Percentiles rank a stretch among this genome's conserved stretches.
Evolutionary conservation across 2,888 invertebrate genomes (phyloP).

Genomic region (Hypercompe scribonia): DNA sequence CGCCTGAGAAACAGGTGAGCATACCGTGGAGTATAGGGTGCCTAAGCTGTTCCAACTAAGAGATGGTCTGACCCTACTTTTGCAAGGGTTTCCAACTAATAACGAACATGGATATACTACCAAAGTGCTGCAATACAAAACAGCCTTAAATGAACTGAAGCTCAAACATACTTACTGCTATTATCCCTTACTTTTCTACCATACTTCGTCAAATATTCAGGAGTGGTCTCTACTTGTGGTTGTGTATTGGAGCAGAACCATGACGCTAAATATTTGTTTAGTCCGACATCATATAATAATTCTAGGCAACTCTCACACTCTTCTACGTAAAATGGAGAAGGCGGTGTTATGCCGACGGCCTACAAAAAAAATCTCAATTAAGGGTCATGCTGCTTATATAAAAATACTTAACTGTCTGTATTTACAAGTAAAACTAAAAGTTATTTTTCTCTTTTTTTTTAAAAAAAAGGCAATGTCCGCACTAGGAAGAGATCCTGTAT

Average conservation of each 20-base stretch:
- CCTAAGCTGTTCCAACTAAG: too few relatives aligned
- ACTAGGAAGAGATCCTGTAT: too few relatives aligned
- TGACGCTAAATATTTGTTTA: constrained; percentile 89
- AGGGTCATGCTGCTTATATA: not conserved
- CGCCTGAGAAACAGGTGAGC: too few relatives aligned
- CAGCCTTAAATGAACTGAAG: not conserved
- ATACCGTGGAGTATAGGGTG: too few relatives aligned
- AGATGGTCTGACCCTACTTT: too few relatives aligned
- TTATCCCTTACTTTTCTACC: constrained; percentile 75
- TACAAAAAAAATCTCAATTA: constrained; percentile 57
- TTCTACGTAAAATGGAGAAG: constrained; percentile 95
- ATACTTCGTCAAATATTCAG: constrained; percentile 74
- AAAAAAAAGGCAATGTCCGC: too few relatives aligned
- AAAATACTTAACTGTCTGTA: too few relatives aligned
- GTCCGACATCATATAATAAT: constrained; percentile 91
- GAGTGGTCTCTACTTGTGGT: constrained; percentile 83
- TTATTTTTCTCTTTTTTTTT: too few relatives aligned
- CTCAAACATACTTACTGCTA: constrained; percentile 65
- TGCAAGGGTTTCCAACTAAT: not conserved
- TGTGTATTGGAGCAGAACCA: constrained; percentile 90
- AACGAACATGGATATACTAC: not conserved
- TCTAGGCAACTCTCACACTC: constrained; percentile 95
- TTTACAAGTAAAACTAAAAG: too few relatives aligned
- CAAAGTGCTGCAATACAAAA: not conserved
- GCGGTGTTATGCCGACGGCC: constrained; percentile 88